Base-by-base conservation (phyloP, 1,140 invertebrate species). In the Cydia amplana region DNA sequence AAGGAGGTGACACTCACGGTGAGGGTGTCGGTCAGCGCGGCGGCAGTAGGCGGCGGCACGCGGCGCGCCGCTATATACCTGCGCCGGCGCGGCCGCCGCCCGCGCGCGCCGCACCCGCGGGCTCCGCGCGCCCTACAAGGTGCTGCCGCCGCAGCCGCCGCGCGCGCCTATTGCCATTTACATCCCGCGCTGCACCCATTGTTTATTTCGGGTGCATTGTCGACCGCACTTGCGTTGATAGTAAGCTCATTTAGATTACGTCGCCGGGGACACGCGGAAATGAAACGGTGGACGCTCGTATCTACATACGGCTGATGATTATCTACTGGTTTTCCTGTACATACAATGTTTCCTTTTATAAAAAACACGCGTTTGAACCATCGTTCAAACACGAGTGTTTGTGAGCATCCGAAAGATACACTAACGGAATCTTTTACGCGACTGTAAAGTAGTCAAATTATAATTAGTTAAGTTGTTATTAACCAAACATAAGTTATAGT, bases 21-120 rank as follows among this genome's bases (percentile, higher is more conserved):
- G 65, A 14, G 72, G 72, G 43, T 49, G 72, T 49, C 72, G 72
- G 43, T 40, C 72, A 23, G 20, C 23, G 46, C 49, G 49, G 43
- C 72, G 72, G 72, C 72, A 51, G 72, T 49, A 49, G 72, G 72
- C 72, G 72, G 72, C 72, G 72, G 72, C 72, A 46, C 23, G 46
- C 46, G 43, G 49, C 72, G 72, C 43, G 43, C 14, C 43, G 40
- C 46, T 73, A 46, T 51, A 49, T 51, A 55, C 72, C 65, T 40
- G 65, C 65, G 65, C 65, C n/a, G 10, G 28, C 65, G 28, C 65
- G 10, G 14, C 32, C 65, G 18, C 55, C n/a, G 0, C 51, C n/a
- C 51, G n/a, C 55, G 18, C 55, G 1, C 18, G 6, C 7, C 55
- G 9, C 18, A 0, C 18, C 4, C 55, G n/a, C 20, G 9, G 55